A percentile compares a stretch with the other conserved stretches of the same genome.
These are phyloP conservation scores for Epinephelus malabaricus DNA, from an alignment of 2,797 vertebrate genomes.

Conservation along the genomic window DNA sequence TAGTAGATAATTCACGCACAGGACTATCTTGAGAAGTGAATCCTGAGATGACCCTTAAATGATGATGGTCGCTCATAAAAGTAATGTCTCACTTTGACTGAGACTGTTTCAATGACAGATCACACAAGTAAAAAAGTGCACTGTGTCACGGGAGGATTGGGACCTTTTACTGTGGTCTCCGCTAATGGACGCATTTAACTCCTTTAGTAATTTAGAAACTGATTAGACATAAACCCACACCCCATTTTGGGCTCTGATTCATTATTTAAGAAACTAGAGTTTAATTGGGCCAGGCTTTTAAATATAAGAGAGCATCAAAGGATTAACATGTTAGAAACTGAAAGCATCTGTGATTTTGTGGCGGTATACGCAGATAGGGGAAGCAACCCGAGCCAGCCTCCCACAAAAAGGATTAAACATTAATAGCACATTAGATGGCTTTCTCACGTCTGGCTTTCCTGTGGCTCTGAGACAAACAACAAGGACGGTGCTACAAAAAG, in stretches of 20 bases:
- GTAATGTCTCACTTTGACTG: constrained; percentile 1
- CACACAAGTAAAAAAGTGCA: constrained; percentile 7
- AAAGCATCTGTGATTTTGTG: constrained; percentile 36
- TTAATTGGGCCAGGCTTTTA: constrained; percentile 32
- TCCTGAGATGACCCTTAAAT: constrained; percentile 2
- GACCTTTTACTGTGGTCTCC: constrained; percentile 7
- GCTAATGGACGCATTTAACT: constrained; percentile 40
- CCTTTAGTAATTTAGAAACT: constrained; percentile 32
- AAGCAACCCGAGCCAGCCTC: constrained; percentile 32
- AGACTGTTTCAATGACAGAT: constrained; percentile 15
- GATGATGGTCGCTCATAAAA: constrained; percentile 17
- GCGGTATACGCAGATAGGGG: constrained; percentile 8
- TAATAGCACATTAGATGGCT: constrained; percentile 65
- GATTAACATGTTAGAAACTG: constrained; percentile 45
- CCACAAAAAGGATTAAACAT: constrained; percentile 67
- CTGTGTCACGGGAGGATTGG: constrained; percentile 6
- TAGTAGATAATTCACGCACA: constrained; percentile 5
- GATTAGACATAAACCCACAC: constrained; percentile 33
- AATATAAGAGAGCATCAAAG: constrained; percentile 15
- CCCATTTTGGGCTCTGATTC: constrained; percentile 40
- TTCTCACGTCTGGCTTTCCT: constrained; percentile 69
- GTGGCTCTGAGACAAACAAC: constrained; percentile 68
- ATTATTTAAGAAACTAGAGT: constrained; percentile 41
- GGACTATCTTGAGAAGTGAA: neutral
- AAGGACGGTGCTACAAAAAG: constrained; percentile 55